Base-by-base conservation (phyloP, 2,113 vertebrate genomes). In the Lates calcarifer region DNA sequence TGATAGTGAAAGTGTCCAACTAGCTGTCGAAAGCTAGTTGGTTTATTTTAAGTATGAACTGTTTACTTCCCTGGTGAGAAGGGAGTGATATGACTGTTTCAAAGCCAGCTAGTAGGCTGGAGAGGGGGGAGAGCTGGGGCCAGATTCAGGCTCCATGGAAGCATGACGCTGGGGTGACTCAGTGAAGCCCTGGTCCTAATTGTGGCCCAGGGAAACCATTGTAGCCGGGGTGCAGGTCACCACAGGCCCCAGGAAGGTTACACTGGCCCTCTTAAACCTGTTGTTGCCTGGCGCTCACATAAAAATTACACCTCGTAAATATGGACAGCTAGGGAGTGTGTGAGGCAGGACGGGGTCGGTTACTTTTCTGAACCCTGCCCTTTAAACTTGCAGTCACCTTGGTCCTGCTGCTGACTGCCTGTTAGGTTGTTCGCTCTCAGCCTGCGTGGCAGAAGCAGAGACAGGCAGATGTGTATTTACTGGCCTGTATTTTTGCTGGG, bases 271-370 rank as follows among this genome's bases (percentile, higher is more conserved):
- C 93, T 88, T 94, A 91, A 96, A 95, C 90, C 94, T 94, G 95
- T 94, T 95, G 90, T 94, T 94, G 93, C 93, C 93, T 90, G 89
- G 87, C 86, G 71, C 87, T 92, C 90, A 79, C 91, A 94, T 96
- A 94, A 95, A 95, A 94, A 94, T 94, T 87, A 95, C 94, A 95
- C 93, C 93, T 95, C 93, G 79, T 95, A 95, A 96, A 95, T 94
- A 94, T 88, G 86, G 86, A 86, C 87, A 81, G 87, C 91, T 28
- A 78, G 80, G 66, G 85, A 88, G 90, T 82, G 85, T 84, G 82
- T 87, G 86, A 83, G 83, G 73, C 84, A 78, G 84, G 82, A 82
- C 74, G 88, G 91, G 92, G 92, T 93, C 86, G 84, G 88, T 93
- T 92, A 90, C 87, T 83, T 82, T 39, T 72, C 82, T 93, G 92